Evolutionary conservation across 2,888 invertebrate genomes (phyloP).

Genomic region (Caenorhabditis sp.): DNA sequence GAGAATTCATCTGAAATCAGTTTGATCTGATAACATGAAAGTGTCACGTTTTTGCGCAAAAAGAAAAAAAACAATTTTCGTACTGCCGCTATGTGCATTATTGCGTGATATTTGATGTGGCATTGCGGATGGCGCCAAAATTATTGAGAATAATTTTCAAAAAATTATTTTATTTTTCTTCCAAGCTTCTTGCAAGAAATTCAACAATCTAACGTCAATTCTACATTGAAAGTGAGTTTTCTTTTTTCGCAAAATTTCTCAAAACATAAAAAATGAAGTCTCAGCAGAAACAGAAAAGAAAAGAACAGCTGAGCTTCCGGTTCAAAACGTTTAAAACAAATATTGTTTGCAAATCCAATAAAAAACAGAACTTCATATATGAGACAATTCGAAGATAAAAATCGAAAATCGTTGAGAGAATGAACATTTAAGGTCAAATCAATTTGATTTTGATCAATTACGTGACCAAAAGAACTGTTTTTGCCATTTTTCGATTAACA

Average conservation of each 20-base stretch:
- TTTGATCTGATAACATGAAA: background rate
- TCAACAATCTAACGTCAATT: too few species aligned
- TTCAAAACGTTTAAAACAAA: background rate
- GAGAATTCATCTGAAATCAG: conserved; percentile 38
- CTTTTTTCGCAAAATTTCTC: background rate
- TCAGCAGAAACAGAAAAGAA: background rate
- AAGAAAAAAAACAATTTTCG: background rate
- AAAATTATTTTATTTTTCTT: background rate
- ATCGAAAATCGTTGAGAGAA: background rate
- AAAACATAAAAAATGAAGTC: background rate
- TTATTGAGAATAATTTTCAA: background rate
- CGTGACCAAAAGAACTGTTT: background rate
- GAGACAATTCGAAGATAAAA: background rate
- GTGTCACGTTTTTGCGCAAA: too few species aligned
- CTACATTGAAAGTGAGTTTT: background rate
- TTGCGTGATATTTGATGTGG: background rate
- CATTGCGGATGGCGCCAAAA: background rate
- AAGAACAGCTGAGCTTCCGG: conserved; percentile 9
- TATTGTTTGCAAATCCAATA: background rate
- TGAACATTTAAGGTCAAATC: background rate
- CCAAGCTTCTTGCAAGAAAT: background rate
- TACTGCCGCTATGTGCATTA: background rate
- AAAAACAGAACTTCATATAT: background rate
- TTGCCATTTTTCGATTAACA: background rate
- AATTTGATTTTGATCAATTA: conserved; percentile 1